Evolutionary conservation across 2,888 invertebrate genomes (phyloP), one percentile per base, ranked within the genome.

Genomic region (Bembecia ichneumoniformis): DNA sequence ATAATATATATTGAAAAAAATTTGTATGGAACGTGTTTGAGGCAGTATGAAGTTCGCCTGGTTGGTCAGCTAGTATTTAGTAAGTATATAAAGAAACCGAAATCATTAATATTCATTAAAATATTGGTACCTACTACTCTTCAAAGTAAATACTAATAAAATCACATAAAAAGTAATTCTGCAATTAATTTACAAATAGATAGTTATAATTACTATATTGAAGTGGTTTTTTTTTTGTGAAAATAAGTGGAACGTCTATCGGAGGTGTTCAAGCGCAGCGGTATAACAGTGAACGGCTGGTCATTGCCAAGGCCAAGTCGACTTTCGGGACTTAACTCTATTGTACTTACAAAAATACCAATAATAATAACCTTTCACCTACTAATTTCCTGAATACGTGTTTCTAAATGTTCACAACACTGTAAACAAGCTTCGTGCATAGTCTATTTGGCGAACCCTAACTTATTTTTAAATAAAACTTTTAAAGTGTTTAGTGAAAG

Each of bases 291-390:
- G 80, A 83, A 80, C 76, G 82, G 72, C 62, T 81, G 79, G 79
- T 86, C 82, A 86, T 74, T 75, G 83, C 76, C 86, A 86, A 86
- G 84, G 86, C 72, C 76, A 68, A 79, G 72, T 69, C 63, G 54
- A 59, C 58, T 63, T 63, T 74, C 63, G 55, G 61, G 66, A 64
- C 57, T 60, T 58, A 63, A 64, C 57, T 51, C 16, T 7, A 44
- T 11, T 44, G 17, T 44, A 44, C 2, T 54, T 55, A 57, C 48
- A 60, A 67, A 64, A 65, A 66, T 64, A 62, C 66, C 54, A 56
- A 59, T 58, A 63, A 64, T 66, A 64, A 51, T 53, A 55, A 60
- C 66, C 69, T 71, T 59, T 71, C 70, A 67, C 71, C 51, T 47
- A 51, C 54, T 57, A 60, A 58, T 59, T 55, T 7, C 28, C 28